These are phyloP conservation scores for Drosophila suzukii DNA, from an alignment of 1,140 invertebrate genomes.

Conservation along the genomic window DNA sequence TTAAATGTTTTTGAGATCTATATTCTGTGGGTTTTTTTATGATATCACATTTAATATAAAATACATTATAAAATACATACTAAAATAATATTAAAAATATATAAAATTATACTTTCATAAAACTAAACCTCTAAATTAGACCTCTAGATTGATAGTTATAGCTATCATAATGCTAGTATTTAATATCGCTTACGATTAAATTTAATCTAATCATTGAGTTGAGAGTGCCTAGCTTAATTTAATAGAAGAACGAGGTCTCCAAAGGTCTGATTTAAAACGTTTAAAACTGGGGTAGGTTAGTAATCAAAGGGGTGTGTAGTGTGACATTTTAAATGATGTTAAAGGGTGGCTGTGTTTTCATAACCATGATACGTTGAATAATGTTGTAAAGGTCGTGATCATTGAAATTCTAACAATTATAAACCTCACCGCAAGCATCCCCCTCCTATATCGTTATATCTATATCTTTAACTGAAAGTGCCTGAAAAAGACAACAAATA, in stretches of 20 bases:
- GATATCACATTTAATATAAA: no score
- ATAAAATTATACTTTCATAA: no score
- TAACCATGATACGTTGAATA: neutral
- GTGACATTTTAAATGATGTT: neutral
- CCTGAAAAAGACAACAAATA: neutral
- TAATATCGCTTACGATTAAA: neutral
- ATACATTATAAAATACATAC: no score
- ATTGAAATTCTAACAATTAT: neutral
- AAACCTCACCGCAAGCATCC: no score
- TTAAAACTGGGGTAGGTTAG: neutral
- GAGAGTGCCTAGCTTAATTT: neutral
- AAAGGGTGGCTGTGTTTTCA: neutral
- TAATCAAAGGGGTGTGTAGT: neutral
- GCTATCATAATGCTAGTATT: neutral
- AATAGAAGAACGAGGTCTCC: neutral
- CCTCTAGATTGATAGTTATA: no score
- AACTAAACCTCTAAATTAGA: no score
- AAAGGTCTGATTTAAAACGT: neutral
- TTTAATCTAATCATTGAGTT: neutral
- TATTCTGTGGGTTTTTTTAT: no score
- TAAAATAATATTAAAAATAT: no score
- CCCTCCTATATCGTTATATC: neutral
- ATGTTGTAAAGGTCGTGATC: neutral
- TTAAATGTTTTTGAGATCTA: no score
- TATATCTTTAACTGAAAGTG: neutral